A percentile compares a stretch with the other conserved stretches of the same genome.
These are phyloP conservation scores for Syngnathus floridae DNA, from an alignment of 2,113 vertebrate species.

Conservation along the genomic window DNA sequence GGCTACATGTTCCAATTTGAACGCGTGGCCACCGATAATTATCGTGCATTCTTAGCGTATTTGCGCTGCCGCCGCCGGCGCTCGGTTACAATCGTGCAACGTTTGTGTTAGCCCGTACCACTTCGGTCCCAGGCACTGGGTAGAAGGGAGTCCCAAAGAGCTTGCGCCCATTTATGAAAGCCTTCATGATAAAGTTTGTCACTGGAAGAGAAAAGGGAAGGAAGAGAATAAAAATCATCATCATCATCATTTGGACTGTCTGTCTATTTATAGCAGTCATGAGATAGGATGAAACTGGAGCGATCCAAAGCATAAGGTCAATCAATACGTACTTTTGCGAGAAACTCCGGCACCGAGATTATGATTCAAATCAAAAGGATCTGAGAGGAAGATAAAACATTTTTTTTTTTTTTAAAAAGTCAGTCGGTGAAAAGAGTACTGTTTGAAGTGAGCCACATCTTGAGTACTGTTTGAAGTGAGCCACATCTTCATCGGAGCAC, in stretches of 20 bases:
- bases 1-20: too few species aligned
- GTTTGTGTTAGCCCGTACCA: constrained; percentile 68
- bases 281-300: too few species aligned
- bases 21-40: too few species aligned
- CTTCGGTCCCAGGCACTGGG: constrained; percentile 83
- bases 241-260: too few species aligned
- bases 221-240: background rate
- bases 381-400: constrained; percentile 58
- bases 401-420: background rate
- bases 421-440: background rate
- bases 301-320: background rate
- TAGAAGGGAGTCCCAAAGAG: constrained; percentile 92
- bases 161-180: constrained; percentile 96
- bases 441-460: too few species aligned
- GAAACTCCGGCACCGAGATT: constrained; percentile 98
- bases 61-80: too few species aligned
- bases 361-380: constrained; percentile 98
- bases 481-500: constrained; percentile 47
- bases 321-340: constrained; percentile 85
- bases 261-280: too few species aligned
- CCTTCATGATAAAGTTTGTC: constrained; percentile 99
- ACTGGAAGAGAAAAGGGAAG: constrained; percentile 67
- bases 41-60: too few species aligned
- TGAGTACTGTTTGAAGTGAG: too few species aligned
- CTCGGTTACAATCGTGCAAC: too few species aligned